Evolutionary conservation across 1,140 invertebrate genomes (phyloP).

Genomic region (Listronotus bonariensis): DNA sequence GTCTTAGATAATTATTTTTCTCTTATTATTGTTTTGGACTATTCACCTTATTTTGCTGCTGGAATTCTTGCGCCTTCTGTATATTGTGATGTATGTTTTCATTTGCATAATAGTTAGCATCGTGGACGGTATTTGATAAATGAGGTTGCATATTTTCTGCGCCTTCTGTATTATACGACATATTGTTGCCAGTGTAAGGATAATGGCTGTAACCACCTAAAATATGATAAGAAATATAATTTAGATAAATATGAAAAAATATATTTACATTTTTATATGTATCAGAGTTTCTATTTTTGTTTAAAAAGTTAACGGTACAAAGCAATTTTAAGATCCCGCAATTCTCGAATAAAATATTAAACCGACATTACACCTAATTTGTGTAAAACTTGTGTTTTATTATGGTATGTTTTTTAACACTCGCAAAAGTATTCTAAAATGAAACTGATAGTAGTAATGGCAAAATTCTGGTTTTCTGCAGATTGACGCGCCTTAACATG

Average conservation of each 20-base stretch:
- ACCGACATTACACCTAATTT: too few relatives aligned
- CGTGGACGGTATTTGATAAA: constrained; percentile 43
- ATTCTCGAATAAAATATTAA: too few relatives aligned
- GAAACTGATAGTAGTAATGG: too few relatives aligned
- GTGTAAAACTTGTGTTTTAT: too few relatives aligned
- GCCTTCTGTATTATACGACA: constrained; percentile 46
- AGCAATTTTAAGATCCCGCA: too few relatives aligned
- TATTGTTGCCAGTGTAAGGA: constrained; percentile 40
- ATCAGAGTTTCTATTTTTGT: too few relatives aligned
- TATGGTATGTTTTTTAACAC: too few relatives aligned
- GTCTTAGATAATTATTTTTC: too few relatives aligned
- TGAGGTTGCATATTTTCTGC: constrained; percentile 43
- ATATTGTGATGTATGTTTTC: constrained; percentile 46
- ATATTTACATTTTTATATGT: neutral
- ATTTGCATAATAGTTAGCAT: constrained; percentile 48
- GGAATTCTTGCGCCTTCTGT: constrained; percentile 46
- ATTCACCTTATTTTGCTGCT: constrained; percentile 42
- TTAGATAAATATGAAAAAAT: neutral
- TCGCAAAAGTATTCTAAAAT: too few relatives aligned
- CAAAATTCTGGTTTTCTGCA: too few relatives aligned
- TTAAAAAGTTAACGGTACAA: too few relatives aligned
- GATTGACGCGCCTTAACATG: too few relatives aligned
- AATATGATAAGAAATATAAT: neutral
- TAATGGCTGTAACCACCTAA: constrained; percentile 49
- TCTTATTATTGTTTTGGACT: neutral